Percentiles rank a stretch among this genome's conserved stretches.
Conservation (phyloP, 92 coral and sea anemone genomes). For the Siderastrea siderea region DNA sequence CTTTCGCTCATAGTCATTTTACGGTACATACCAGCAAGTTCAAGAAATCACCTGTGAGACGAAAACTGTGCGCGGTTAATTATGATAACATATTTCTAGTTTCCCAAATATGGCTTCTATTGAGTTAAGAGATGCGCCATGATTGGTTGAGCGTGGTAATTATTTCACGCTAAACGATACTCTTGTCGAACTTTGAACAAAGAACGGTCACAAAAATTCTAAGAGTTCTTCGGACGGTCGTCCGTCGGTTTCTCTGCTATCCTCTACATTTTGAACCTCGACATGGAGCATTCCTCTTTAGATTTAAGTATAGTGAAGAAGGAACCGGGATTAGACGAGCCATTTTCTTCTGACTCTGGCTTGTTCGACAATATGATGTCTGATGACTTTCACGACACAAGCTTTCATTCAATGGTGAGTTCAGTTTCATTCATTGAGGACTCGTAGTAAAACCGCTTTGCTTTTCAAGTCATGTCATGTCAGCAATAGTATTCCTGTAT, state of each 20-base stretch:
- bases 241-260: slow-evolving; percentile 4
- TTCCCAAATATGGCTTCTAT: slow-evolving; percentile 69
- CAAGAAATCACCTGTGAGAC: slow-evolving; percentile 92
- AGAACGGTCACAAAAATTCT: slow-evolving; percentile 49
- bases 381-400: slow-evolving; percentile 86
- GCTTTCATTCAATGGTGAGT: slow-evolving; percentile 86
- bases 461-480: neutral
- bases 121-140: slow-evolving; percentile 14
- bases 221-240: slow-evolving; percentile 42
- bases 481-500: neutral
- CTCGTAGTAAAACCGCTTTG: slow-evolving; percentile 48
- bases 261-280: slow-evolving; percentile 45
- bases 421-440: slow-evolving; percentile 19
- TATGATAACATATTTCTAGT: slow-evolving; percentile 65
- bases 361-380: slow-evolving; percentile 89
- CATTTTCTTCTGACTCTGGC: slow-evolving; percentile 85
- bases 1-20: slow-evolving; percentile 63
- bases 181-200: slow-evolving; percentile 77
- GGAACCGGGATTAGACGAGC: slow-evolving; percentile 84
- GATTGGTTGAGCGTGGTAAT: slow-evolving; percentile 73
- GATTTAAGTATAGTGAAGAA: slow-evolving; percentile 91
- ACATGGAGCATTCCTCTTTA: slow-evolving; percentile 80
- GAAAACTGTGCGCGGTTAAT: slow-evolving; percentile 22
- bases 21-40: slow-evolving; percentile 84
- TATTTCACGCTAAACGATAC: slow-evolving; percentile 59